Evolutionary conservation across 2,113 vertebrate species (phyloP), one percentile per base, ranked within the genome.

Genomic region (Lepisosteus oculatus): DNA sequence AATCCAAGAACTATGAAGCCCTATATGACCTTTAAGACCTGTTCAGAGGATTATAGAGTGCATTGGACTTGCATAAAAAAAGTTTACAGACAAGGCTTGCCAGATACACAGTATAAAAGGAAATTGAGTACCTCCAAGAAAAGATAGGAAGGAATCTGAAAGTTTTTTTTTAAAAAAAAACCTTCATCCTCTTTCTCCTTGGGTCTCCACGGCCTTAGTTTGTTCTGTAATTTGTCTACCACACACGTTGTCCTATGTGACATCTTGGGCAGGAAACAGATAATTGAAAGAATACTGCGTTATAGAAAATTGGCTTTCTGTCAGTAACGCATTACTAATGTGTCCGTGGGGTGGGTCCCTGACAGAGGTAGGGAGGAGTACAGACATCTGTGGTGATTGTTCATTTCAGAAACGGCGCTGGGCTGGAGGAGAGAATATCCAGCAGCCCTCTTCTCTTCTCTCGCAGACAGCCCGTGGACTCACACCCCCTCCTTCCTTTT

Each of bases 301-400:
- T 67, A 72, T 44, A 51, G n/a, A 55, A 65, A 78, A 75, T 72
- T 78, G 64, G 54, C 67, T 77, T 78, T 73, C 47, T 75, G 55
- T 72, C 55, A 59, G 64, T 67, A 67, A 67, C 7, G 75, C 2
- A 0, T 17, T 56, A 73, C 41, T 62, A 1, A 7, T 6, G n/a
- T 41, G 61, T 71, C 43, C 66, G 43, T 15, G 59, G n/a, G 0
- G 0, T 3, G 0, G 71, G 63, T 6, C n/a, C 14, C 67, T 66
- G 59, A 69, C 65, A 14, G 47, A 51, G 11, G 43, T 69, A 67
- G 17, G 62, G 47, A 68, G 44, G 41, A 55, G 56, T 65, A 55
- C 41, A 17, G 14, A 0, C 57, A 51, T 0, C 0, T 71, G 15
- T 63, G 71, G 14, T 6, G 47, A 51, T 51, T 51, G 47, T 51